A percentile compares a stretch with the other conserved stretches of the same genome.
Evolutionary conservation across 1,140 invertebrate genomes (phyloP).

Genomic region (Lucilia cuprina): DNA sequence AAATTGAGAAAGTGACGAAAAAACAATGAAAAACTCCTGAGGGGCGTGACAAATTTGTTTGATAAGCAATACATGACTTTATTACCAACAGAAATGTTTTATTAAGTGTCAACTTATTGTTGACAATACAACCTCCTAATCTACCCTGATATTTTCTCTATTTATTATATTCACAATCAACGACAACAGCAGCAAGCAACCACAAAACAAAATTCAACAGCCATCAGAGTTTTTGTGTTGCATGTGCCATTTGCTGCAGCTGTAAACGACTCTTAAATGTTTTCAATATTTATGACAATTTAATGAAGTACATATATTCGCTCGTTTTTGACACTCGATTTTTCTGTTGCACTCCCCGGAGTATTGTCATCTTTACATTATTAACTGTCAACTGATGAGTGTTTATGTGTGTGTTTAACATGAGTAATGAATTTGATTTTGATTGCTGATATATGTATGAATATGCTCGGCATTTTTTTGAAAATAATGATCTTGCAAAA

Average conservation of each 20-base stretch:
- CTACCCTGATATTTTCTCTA: conserved; percentile 44
- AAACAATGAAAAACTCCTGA: conserved; percentile 45
- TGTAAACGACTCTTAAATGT: conserved; percentile 22
- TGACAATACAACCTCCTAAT: conserved; percentile 46
- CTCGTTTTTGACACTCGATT: neutral
- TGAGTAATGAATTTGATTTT: neutral
- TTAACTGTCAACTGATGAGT: neutral
- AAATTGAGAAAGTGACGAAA: neutral
- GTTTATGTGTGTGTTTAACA: neutral
- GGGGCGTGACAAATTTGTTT: conserved; percentile 57
- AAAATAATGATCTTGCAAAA: neutral
- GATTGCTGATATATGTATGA: neutral
- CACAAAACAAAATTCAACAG: neutral
- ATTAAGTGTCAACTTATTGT: conserved; percentile 27
- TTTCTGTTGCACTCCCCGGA: neutral
- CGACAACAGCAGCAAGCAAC: neutral
- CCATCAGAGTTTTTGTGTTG: conserved; percentile 3
- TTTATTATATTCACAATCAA: neutral
- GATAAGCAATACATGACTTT: neutral
- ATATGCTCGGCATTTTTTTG: neutral
- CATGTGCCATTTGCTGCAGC: conserved; percentile 16
- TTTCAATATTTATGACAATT: conserved; percentile 34
- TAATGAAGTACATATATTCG: conserved; percentile 5
- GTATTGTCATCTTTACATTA: neutral
- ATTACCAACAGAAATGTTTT: conserved; percentile 37